Conservation (phyloP, 2,888 invertebrate species). For the Nematopogon swammerdamellus region DNA sequence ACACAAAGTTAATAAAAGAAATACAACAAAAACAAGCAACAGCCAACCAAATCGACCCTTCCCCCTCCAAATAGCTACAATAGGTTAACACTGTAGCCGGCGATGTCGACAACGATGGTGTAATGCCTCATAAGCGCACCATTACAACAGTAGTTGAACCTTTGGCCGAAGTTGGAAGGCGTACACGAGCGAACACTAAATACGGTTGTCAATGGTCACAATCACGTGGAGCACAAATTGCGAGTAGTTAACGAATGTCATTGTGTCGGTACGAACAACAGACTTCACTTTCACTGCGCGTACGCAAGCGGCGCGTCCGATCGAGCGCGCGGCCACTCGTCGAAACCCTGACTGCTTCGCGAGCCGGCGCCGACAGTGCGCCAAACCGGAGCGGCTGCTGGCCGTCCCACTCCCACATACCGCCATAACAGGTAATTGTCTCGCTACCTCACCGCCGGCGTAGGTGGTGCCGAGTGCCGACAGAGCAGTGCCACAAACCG, state of each 20-base stretch:
- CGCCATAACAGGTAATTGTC: neutral
- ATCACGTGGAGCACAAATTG: neutral
- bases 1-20: too few relatives aligned
- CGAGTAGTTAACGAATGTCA: neutral
- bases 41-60: too few relatives aligned
- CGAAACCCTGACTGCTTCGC: constrained; percentile 20
- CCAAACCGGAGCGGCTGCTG: neutral
- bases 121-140: neutral
- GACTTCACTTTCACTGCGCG: constrained; percentile 35
- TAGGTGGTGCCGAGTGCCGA: too few relatives aligned
- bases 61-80: too few relatives aligned
- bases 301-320: constrained; percentile 27
- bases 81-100: neutral
- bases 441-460: neutral
- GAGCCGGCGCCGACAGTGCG: constrained; percentile 16
- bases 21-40: too few relatives aligned
- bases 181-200: neutral
- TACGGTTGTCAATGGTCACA: neutral
- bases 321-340: constrained; percentile 22
- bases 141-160: neutral
- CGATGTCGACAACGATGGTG: neutral
- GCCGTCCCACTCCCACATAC: neutral
- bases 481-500: too few relatives aligned
- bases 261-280: constrained; percentile 1
- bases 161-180: neutral